Evolutionary conservation across 2,888 invertebrate species (phyloP).

Genomic region (Agrotis clavis): DNA sequence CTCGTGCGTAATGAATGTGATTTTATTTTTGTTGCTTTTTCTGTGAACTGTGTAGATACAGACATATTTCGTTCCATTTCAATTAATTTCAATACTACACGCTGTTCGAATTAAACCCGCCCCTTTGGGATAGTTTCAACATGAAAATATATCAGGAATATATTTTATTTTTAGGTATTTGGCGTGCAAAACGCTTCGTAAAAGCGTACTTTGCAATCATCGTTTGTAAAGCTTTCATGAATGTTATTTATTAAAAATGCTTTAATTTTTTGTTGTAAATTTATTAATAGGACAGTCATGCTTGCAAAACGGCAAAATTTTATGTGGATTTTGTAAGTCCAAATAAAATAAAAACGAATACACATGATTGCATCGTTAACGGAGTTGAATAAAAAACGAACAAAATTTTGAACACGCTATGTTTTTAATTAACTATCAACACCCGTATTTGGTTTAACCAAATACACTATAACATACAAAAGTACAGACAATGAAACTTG

Average conservation of each 20-base stretch:
- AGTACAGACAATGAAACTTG: constrained; percentile 5
- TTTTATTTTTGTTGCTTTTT: constrained; percentile 54
- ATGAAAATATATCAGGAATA: constrained; percentile 61
- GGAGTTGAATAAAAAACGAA: neutral
- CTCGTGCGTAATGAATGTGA: constrained; percentile 56
- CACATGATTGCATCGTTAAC: neutral
- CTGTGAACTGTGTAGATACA: constrained; percentile 39
- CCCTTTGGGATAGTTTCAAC: constrained; percentile 60
- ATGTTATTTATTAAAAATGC: constrained; percentile 21
- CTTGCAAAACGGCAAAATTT: neutral
- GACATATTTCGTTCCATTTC: constrained; percentile 61
- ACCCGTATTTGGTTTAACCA: neutral
- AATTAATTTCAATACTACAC: constrained; percentile 60
- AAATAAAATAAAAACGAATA: neutral
- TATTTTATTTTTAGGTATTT: constrained; percentile 36
- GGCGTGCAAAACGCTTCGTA: constrained; percentile 19
- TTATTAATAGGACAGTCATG: constrained; percentile 11
- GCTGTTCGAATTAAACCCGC: constrained; percentile 66
- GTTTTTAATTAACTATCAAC: neutral
- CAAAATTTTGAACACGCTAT: neutral
- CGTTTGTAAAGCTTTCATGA: constrained; percentile 1
- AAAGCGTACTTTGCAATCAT: constrained; percentile 17
- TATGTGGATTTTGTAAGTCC: neutral
- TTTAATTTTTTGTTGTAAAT: neutral
- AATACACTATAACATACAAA: neutral